Evolutionary conservation across 2,888 invertebrate species (phyloP).

Genomic region (Coelinius sp.): DNA sequence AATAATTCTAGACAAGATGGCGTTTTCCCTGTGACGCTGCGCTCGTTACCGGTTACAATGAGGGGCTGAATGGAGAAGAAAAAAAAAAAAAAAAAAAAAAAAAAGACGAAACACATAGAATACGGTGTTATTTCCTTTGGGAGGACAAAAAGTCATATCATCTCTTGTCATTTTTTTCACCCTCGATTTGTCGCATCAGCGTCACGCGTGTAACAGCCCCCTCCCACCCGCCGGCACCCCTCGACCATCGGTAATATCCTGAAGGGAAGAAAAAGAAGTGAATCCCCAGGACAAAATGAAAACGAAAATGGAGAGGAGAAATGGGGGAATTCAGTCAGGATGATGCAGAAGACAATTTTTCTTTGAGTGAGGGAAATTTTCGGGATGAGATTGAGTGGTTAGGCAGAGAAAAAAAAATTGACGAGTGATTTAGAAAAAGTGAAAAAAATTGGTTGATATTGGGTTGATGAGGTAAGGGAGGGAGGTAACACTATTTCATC

Average conservation of each 20-base stretch:
- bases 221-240: not conserved
- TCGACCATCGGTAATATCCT: not conserved
- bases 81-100: no score
- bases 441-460: no score
- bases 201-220: not conserved
- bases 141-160: conserved; percentile 30
- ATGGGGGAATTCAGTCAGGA: not conserved
- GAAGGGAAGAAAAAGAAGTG: not conserved
- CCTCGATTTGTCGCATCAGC: conserved; percentile 23
- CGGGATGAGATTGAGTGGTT: not conserved
- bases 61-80: conserved; percentile 16
- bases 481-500: no score
- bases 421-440: not conserved
- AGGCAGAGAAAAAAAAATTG: not conserved
- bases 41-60: conserved; percentile 35
- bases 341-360: not conserved
- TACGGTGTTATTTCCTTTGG: conserved; percentile 30
- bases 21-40: conserved; percentile 40
- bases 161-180: not conserved
- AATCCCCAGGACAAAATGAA: not conserved
- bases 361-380: not conserved
- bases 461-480: no score
- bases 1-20: conserved; percentile 51
- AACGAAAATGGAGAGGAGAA: not conserved
- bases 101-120: conserved; percentile 21